A percentile compares a stretch with the other conserved stretches of the same genome.
Evolutionary conservation across 2,888 invertebrate genomes (phyloP).

Genomic region (Drosophila mimica): DNA sequence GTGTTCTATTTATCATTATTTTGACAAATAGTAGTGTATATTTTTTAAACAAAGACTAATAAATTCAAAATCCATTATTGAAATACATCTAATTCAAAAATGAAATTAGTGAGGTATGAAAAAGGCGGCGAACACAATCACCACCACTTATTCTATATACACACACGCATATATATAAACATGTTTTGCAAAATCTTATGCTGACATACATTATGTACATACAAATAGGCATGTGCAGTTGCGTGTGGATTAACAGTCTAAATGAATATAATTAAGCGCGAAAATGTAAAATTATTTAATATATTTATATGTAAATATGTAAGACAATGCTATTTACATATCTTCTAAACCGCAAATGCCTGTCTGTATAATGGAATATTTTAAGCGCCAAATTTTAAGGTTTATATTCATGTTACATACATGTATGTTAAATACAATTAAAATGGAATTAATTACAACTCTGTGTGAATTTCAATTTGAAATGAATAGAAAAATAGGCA

Average conservation of each 20-base stretch:
- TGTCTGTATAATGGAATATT: neutral
- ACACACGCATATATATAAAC: conserved; percentile 12
- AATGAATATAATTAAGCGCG: conserved; percentile 1
- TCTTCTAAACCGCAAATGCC: neutral
- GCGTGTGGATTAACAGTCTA: conserved; percentile 1
- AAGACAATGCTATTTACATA: neutral
- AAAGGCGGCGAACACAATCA: conserved; percentile 6
- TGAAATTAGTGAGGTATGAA: conserved; percentile 74
- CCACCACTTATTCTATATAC: conserved; percentile 1
- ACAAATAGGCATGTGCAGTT: conserved; percentile 18
- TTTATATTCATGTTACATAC: neutral
- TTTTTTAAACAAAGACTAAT: neutral
- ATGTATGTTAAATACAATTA: neutral
- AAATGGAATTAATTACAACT: neutral
- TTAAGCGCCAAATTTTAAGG: conserved; percentile 28
- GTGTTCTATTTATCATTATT: conserved; percentile 26
- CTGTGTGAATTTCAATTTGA: neutral
- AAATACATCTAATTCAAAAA: conserved; percentile 38
- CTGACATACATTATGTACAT: conserved; percentile 7
- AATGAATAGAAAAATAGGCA: neutral
- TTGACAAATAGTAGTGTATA: conserved; percentile 3
- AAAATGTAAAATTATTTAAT: neutral
- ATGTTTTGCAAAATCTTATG: conserved; percentile 18
- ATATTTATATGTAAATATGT: neutral
- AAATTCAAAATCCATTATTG: neutral